phyloP scores from a whole-genome alignment of 1,140 invertebrate species.

The Propsilocerus akamusi region DNA sequence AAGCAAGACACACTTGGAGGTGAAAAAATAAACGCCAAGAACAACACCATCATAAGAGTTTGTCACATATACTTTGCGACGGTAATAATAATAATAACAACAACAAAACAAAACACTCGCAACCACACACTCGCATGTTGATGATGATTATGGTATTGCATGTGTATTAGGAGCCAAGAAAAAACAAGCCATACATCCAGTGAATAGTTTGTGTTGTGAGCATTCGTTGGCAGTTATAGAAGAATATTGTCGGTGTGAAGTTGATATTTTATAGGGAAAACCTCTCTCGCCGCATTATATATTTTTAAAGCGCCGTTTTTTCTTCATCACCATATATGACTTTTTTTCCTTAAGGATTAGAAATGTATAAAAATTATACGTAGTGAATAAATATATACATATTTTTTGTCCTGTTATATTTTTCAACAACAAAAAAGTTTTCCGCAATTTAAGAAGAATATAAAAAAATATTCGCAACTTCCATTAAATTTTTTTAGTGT shows the following conservation, averaged over 20 bases:
- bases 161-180: neutral
- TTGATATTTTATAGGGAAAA: constrained; percentile 1
- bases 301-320: too few relatives aligned
- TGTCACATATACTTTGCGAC: constrained; percentile 4
- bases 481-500: too few relatives aligned
- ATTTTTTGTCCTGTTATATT: too few relatives aligned
- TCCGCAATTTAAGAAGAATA: too few relatives aligned
- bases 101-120: neutral
- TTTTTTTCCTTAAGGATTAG: too few relatives aligned
- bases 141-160: neutral
- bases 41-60: constrained; percentile 4
- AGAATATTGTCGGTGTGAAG: constrained; percentile 3
- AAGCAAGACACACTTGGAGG: constrained; percentile 1
- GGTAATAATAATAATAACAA: neutral
- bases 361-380: too few relatives aligned
- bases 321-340: too few relatives aligned
- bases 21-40: constrained; percentile 3
- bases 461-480: too few relatives aligned
- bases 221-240: constrained; percentile 1
- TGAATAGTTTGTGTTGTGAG: neutral
- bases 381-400: too few relatives aligned
- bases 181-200: neutral
- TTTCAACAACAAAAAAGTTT: too few relatives aligned
- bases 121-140: neutral
- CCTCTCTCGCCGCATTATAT: too few relatives aligned